These are phyloP conservation scores for Epinotia nisella DNA, from an alignment of 2,888 invertebrate genomes.

Conservation along the genomic window DNA sequence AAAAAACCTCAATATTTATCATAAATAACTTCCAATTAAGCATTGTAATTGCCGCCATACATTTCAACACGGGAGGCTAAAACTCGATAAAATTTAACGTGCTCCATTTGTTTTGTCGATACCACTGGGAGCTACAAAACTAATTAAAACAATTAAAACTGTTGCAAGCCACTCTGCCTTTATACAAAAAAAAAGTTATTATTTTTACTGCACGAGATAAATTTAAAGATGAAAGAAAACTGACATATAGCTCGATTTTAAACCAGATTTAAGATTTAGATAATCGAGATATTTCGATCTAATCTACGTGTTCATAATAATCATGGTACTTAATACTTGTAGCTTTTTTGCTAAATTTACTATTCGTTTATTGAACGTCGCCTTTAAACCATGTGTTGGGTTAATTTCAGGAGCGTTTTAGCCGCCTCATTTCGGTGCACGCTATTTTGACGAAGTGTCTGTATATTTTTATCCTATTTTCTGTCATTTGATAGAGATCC, in stretches of 20 bases:
- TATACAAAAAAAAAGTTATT: conserved; percentile 18
- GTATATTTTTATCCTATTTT: no score
- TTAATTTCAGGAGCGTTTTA: no score
- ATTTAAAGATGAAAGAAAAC: background rate
- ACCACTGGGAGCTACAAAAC: conserved; percentile 24
- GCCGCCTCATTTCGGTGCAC: no score
- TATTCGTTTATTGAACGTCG: background rate
- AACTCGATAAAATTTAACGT: conserved; percentile 42
- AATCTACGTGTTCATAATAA: no score
- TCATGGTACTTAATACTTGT: background rate
- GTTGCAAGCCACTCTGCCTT: conserved; percentile 11
- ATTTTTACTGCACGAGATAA: background rate
- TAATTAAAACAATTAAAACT: conserved; percentile 34
- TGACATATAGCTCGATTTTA: no score
- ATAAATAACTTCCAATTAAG: conserved; percentile 29
- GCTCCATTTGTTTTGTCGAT: conserved; percentile 38
- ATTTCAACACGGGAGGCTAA: conserved; percentile 35
- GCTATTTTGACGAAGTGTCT: no score
- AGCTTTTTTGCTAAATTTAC: conserved; percentile 4
- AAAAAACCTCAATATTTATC: background rate
- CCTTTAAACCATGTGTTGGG: background rate
- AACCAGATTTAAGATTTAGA: no score
- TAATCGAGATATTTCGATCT: no score
- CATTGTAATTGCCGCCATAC: conserved; percentile 34
- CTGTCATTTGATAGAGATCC: no score